phyloP scores from a whole-genome alignment of 2,888 invertebrate genomes.

The Andrena chrysosceles region DNA sequence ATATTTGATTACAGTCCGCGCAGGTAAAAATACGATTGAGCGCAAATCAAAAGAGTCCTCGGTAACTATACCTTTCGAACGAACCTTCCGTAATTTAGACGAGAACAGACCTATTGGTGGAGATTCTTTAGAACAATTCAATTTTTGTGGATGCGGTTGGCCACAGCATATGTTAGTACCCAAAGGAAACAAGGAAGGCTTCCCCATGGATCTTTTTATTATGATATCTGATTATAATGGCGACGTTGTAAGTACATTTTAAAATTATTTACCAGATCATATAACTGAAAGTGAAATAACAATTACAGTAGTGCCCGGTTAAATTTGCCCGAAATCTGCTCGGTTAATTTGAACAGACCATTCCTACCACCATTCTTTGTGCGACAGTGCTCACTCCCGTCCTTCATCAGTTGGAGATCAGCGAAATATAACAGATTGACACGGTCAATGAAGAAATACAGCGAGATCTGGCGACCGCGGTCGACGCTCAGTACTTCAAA shows the following conservation, averaged over 20 bases:
- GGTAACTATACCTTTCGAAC: conserved; percentile 93
- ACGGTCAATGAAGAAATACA: too few species aligned
- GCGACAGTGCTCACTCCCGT: too few species aligned
- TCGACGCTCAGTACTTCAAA: too few species aligned
- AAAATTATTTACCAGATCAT: conserved; percentile 1
- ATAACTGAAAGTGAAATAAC: too few species aligned
- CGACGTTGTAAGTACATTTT: conserved; percentile 87
- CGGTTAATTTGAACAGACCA: too few species aligned
- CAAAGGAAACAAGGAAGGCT: conserved; percentile 89
- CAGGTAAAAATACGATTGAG: conserved; percentile 89
- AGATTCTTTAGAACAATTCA: conserved; percentile 87
- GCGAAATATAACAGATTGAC: too few species aligned
- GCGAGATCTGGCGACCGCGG: too few species aligned
- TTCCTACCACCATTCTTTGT: too few species aligned
- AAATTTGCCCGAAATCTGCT: too few species aligned
- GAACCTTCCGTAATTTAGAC: conserved; percentile 91
- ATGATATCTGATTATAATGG: conserved; percentile 91
- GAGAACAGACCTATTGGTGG: conserved; percentile 87
- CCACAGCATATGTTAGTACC: conserved; percentile 93
- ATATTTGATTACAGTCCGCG: conserved; percentile 86
- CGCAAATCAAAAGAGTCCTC: conserved; percentile 90
- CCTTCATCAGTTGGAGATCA: too few species aligned
- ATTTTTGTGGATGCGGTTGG: conserved; percentile 96
- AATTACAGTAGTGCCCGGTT: too few species aligned
- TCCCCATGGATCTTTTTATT: conserved; percentile 89